Base-by-base conservation (phyloP, 2,888 invertebrate species). In the Drosophila phalerata region DNA sequence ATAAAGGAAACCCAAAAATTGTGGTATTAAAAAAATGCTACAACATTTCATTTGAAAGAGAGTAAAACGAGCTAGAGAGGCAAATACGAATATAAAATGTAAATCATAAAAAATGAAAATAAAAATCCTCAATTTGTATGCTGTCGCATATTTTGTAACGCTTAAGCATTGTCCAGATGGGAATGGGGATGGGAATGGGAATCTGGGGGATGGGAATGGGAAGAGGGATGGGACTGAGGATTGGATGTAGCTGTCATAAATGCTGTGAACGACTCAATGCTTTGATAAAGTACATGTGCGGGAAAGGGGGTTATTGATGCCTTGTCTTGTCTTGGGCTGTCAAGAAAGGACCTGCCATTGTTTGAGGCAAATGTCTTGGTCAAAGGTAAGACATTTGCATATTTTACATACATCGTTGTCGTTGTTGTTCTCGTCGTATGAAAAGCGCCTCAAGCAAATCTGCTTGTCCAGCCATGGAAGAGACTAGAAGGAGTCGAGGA, bases 91-190 rank as follows among this genome's bases (percentile, higher is more conserved):
- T 65, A 73, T 69, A 62, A 76, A 76, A 73, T 77, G 76, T 76
- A 77, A 77, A 76, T 77, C 73, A 73, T 73, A 73, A 73, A 70
- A 84, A 88, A 79, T 79, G 74, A 80, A 79, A 81, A 76, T 84
- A 86, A 86, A 88, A 88, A 86, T 86, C 85, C 87, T 64, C 87
- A 86, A 88, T 86, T 88, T 86, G 87, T 88, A 86, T 86, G 76
- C 89, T 87, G 87, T 86, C 89, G 89, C 85, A 86, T 81, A 86
- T 86, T 86, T 70, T 63, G 75, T 72, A 83, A 76, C 63, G 76
- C 83, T 79, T 80, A 69, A 88, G 77, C 77, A 77, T 69, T 73
- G 88, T 85, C 88, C 82, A 75, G 51, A 45, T 62, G 60, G 57
- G 11, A 11, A 37, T 32, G 49, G 34, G 13, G 2, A 43, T 42